Evolutionary conservation across 2,888 invertebrate genomes (phyloP), one percentile per base, ranked within the genome.

Genomic region (Microdon myrmicae): DNA sequence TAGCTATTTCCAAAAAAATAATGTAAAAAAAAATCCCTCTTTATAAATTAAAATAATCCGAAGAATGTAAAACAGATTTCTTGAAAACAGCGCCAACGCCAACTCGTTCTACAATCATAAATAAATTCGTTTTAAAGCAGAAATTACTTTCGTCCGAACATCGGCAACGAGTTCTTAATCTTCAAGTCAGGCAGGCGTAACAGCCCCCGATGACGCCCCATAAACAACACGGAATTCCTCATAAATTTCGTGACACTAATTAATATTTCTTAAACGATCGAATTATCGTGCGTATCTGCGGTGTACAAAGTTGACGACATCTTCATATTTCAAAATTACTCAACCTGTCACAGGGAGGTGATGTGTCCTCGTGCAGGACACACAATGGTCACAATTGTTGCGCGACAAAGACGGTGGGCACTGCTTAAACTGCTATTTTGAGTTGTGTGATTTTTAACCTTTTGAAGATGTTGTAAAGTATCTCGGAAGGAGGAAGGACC

Each of bases 401-500:
- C n/a, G n/a, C n/a, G n/a, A n/a, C n/a, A n/a, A n/a, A n/a, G n/a
- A n/a, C n/a, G n/a, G n/a, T n/a, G n/a, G n/a, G n/a, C n/a, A n/a
- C n/a, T n/a, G n/a, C n/a, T n/a, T n/a, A n/a, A n/a, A n/a, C 25
- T 47, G 54, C 35, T 41, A 56, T 39, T 28, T 56, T 26, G 32
- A 44, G 51, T 19, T 34, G 28, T 16, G 17, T 41, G 56, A 56
- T 56, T 49, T 41, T 56, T 34, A 29, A 49, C 49, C 56, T 35
- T 49, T 16, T 14, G 22, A 39, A 20, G 16, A 32, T 54, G 31
- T 32, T 26, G n/a, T 43, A 32, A 26, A 38, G 38, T 17, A 47
- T 38, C 10, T 20, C 13, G 14, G 26, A 20, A 17, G 45, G 38
- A 45, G 17, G 32, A 39, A 25, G 32, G 47, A 55, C 32, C 28